Base-by-base conservation (phyloP, 2,888 invertebrate species). In the Cistogaster globosa region DNA sequence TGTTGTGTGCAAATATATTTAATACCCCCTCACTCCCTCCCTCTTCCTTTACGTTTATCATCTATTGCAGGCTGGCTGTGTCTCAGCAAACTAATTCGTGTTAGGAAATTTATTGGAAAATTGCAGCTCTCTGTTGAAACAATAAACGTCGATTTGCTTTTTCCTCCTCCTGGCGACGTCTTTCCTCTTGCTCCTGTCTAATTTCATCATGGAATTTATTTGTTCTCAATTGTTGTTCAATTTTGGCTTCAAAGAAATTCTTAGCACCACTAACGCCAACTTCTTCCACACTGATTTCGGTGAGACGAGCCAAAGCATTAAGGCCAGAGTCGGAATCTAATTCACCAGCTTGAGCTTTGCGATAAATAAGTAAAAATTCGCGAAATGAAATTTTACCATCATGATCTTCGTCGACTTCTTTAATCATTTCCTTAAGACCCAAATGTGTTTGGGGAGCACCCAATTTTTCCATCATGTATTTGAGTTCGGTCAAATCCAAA, bases 401-500 rank as follows among this genome's bases (percentile, higher is more conserved):
- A 53, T 95, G 94, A 90, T 97, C 97, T 91, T 97, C 97, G 90
- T 97, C 97, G 6, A 97, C 97, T 92, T 97, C 97, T 85, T 96
- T 95, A 90, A 99, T 99, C 98, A 99, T 98, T 51, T 96, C 96
- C 92, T 99, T 99, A 36, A 99, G 94, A 0, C 97, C 97, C 74
- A 99, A 94, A 93, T 99, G 98, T 0, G 99, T 99, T 93, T 99
- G 99, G 16, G 99, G 98, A 2, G 97, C 98, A 12, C 97, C 98
- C 77, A 99, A 93, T 84, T 97, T 96, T 93, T 99, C 99, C 98
- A 98, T 98, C 98, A 98, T 98, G 36, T 96, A 94, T 92, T 99
- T 99, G 87, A 99, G 93, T 93, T 99, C 98, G 36, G 95, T 95
- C 87, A 99, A 93, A 92, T 98, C 97, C 88, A 99, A 94, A 91